Evolutionary conservation across 1,140 invertebrate genomes (phyloP).

Genomic region (Bombus huntii): DNA sequence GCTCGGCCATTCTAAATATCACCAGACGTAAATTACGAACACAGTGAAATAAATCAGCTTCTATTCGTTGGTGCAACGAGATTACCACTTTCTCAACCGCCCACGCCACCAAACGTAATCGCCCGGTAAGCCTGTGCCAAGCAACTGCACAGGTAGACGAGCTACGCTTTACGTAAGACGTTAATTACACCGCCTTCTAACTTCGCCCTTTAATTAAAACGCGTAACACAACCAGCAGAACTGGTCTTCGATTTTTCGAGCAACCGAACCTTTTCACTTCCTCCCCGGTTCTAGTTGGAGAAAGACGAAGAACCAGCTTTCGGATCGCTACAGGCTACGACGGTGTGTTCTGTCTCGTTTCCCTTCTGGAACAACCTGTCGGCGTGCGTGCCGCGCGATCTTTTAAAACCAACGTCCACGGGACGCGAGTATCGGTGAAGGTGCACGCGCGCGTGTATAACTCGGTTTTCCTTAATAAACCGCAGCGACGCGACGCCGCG

Average conservation of each 20-base stretch:
- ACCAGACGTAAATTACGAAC: background rate
- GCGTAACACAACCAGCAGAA: background rate
- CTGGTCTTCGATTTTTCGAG: constrained; percentile 34
- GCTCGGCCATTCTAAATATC: background rate
- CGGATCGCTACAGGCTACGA: constrained; percentile 4
- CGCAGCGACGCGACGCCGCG: background rate
- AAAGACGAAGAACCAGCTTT: constrained; percentile 1
- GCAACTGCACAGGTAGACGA: background rate
- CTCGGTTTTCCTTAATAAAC: constrained; percentile 22
- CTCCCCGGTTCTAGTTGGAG: background rate
- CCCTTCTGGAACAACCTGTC: constrained; percentile 52
- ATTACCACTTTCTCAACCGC: background rate
- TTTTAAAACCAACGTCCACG: constrained; percentile 8
- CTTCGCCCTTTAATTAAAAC: background rate
- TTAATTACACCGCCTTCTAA: background rate
- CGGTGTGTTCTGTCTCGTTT: constrained; percentile 29
- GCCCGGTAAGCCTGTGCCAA: background rate
- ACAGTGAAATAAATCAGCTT: background rate
- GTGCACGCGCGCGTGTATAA: background rate
- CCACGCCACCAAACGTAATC: background rate
- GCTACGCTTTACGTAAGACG: constrained; percentile 2
- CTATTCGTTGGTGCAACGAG: too few species aligned
- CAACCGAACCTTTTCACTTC: background rate
- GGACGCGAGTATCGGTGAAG: background rate
- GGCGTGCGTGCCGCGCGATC: background rate